These are phyloP conservation scores for Ophioninae sp. DNA, from an alignment of 2,888 invertebrate species.

Conservation along the genomic window DNA sequence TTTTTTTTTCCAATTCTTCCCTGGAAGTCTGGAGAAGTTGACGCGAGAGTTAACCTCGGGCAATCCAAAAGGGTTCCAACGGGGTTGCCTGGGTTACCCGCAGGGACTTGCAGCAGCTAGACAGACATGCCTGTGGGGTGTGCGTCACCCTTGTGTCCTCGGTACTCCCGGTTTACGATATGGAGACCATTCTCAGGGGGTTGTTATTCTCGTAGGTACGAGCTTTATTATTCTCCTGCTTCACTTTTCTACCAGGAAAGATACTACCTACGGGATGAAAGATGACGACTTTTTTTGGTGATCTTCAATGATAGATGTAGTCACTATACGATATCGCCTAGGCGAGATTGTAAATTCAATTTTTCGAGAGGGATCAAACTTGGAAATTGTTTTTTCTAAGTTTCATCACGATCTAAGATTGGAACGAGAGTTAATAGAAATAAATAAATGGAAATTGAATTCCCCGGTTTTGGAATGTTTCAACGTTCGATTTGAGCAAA, in stretches of 20 bases:
- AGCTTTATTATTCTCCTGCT: conserved; percentile 10
- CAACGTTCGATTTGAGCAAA: no score
- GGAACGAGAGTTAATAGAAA: no score
- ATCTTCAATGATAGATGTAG: no score
- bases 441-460: no score
- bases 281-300: no score
- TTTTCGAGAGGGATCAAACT: no score
- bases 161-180: conserved; percentile 16
- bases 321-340: no score
- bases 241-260: background rate
- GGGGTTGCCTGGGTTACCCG: conserved; percentile 43
- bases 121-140: conserved; percentile 48
- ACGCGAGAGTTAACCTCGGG: conserved; percentile 25
- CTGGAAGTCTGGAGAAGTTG: background rate
- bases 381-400: no score
- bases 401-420: no score
- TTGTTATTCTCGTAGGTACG: conserved; percentile 30
- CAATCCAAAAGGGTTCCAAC: conserved; percentile 6
- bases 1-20: background rate
- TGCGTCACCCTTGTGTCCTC: conserved; percentile 26
- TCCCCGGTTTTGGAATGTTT: no score
- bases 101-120: conserved; percentile 25
- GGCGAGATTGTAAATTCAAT: no score
- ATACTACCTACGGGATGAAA: no score
- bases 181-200: conserved; percentile 34